Base-by-base conservation (phyloP, 2,888 invertebrate species). In the Nemapogon koenigi region DNA sequence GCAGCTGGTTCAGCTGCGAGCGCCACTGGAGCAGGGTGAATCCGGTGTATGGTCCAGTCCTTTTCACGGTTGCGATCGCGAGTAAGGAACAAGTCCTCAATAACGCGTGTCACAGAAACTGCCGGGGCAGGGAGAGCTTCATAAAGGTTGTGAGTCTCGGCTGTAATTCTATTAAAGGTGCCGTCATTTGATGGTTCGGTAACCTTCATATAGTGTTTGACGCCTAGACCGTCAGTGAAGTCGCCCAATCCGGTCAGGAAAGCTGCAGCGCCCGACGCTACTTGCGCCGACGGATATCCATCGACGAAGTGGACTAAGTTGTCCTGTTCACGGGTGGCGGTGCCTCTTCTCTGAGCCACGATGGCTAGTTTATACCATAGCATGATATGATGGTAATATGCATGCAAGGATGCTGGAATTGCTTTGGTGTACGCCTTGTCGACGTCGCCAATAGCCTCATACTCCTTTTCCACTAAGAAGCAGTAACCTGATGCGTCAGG, bases 371-470 rank as follows among this genome's bases (percentile, higher is more conserved):
- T 4, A 15, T 36, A 36, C 36, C 36, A 36, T 4, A 14, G 26
- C 15, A 36, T 8, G 10, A 36, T 26, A n/a, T 11, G 10, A 26
- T 36, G 36, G 27, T 45, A 44, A 13, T 48, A 44, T 0, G 42
- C 43, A 14, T 46, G 41, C 1, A 44, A 45, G 3, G 41, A 40
- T 0, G 36, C 36, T 1, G 46, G 41, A 6, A 46, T 27, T 1
- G 38, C 17, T 19, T 49, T 47, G 1, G 45, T 38, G 13, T 44
- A 43, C 13, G 40, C 3, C 18, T 44, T 46, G 25, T 46, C 48
- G 1, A 40, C 38, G 16, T 45, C 43, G 1, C 43, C 16, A 2
- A 49, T 47, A 3, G 45, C 44, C 6, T 43, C 37, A n/a, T 47
- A 49, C 14, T 47, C 47, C 4, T 29, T 13, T 10, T 49, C 46